A percentile compares a stretch with the other conserved stretches of the same genome.
These are phyloP conservation scores for Epinephelus cyanopodus DNA, from an alignment of 2,113 vertebrate species.

Conservation along the genomic window DNA sequence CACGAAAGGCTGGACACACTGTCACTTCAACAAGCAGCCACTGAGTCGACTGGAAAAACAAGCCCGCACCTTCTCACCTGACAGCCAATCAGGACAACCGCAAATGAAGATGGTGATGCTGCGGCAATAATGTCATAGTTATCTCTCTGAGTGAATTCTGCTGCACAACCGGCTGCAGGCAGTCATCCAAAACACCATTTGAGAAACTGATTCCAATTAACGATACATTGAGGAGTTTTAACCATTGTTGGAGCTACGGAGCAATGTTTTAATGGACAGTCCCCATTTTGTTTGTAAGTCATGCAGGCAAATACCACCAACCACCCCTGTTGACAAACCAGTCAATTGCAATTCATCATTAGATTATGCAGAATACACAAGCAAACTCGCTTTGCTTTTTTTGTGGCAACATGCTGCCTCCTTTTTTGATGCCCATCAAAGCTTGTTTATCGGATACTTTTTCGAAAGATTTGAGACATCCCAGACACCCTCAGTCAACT, in stretches of 20 bases:
- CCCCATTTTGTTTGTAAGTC: not conserved
- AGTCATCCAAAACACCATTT: not conserved
- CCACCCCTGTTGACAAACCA: not conserved
- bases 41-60: constrained; percentile 4
- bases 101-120: not conserved
- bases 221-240: not conserved
- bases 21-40: constrained; percentile 20
- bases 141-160: not conserved
- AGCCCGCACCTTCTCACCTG: not conserved
- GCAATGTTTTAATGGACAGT: not conserved
- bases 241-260: not conserved
- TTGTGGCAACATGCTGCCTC: not conserved
- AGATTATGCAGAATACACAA: not conserved
- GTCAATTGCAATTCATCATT: not conserved
- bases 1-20: constrained; percentile 21
- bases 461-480: not conserved
- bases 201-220: not conserved
- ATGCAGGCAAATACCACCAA: not conserved
- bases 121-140: not conserved
- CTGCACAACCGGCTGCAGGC: not conserved
- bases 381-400: not conserved
- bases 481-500: too few species aligned
- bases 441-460: not conserved
- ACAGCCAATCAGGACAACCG: not conserved
- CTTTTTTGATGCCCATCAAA: not conserved